Conservation (phyloP, 2,888 invertebrate species). For the Xylota segnis region DNA sequence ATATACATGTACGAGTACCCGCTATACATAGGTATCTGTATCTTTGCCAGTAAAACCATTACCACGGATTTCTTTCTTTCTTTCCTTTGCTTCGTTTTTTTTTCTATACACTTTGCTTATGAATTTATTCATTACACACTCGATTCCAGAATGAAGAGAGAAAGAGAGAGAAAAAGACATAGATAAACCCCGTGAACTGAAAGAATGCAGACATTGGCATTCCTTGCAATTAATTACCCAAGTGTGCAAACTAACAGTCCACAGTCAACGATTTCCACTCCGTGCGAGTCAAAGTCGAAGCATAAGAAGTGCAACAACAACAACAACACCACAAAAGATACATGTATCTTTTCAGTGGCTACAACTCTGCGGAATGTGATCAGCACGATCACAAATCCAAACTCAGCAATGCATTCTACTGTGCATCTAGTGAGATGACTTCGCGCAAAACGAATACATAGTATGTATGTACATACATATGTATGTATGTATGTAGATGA, state of each 20-base stretch:
- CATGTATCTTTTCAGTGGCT: conserved; percentile 43
- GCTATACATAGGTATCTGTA: not conserved
- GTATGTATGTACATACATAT: no score
- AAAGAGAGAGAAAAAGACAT: not conserved
- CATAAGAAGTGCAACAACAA: conserved; percentile 46
- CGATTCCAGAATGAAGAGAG: not conserved
- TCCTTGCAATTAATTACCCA: conserved; percentile 72
- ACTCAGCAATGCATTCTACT: conserved; percentile 51
- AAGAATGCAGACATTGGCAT: conserved; percentile 72
- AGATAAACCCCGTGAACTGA: conserved; percentile 60
- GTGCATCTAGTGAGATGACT: conserved; percentile 38
- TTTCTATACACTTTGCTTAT: conserved; percentile 49
- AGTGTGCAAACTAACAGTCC: conserved; percentile 73
- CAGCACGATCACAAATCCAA: conserved; percentile 47
- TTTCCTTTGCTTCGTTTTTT: conserved; percentile 7
- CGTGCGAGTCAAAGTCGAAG: conserved; percentile 22
- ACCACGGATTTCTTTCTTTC: conserved; percentile 48
- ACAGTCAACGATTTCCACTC: conserved; percentile 45
- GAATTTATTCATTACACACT: conserved; percentile 65
- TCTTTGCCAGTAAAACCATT: conserved; percentile 54
- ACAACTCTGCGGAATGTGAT: conserved; percentile 64
- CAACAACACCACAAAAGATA: conserved; percentile 33
- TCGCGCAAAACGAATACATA: no score
- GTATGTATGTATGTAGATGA: conserved; percentile 21
- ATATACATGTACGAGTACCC: conserved; percentile 13